Conservation (phyloP, 2,888 invertebrate species). For the Orchesellides sinensis region DNA sequence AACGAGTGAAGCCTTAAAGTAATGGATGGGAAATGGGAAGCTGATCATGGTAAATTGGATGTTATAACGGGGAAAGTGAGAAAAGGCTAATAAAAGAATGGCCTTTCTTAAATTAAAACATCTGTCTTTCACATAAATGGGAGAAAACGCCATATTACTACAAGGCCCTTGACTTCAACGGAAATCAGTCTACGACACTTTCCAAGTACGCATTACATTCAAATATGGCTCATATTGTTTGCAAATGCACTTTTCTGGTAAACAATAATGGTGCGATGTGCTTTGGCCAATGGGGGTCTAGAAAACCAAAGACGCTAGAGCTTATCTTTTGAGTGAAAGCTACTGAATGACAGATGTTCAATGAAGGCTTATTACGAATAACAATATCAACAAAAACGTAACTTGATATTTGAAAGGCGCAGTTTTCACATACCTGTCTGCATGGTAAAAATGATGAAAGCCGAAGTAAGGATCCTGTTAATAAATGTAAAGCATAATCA, state of each 20-base stretch:
- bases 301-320: neutral
- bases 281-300: neutral
- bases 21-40: neutral
- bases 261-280: slow-evolving; percentile 1
- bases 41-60: neutral
- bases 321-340: neutral
- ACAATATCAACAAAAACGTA: neutral
- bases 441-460: slow-evolving; percentile 77
- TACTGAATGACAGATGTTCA: slow-evolving; percentile 8
- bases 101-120: neutral
- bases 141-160: neutral
- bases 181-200: no score
- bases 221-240: no score
- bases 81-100: neutral
- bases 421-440: slow-evolving; percentile 75
- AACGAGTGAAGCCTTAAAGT: neutral
- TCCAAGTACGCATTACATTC: no score
- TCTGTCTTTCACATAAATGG: neutral
- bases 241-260: neutral
- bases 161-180: no score
- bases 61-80: neutral
- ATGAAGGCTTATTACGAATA: neutral
- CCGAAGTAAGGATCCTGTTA: slow-evolving; percentile 73
- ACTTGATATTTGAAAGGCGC: slow-evolving; percentile 14
- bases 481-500: no score